Evolutionary conservation across 2,888 invertebrate genomes (phyloP).

Genomic region (Alloscopus bannaensis): DNA sequence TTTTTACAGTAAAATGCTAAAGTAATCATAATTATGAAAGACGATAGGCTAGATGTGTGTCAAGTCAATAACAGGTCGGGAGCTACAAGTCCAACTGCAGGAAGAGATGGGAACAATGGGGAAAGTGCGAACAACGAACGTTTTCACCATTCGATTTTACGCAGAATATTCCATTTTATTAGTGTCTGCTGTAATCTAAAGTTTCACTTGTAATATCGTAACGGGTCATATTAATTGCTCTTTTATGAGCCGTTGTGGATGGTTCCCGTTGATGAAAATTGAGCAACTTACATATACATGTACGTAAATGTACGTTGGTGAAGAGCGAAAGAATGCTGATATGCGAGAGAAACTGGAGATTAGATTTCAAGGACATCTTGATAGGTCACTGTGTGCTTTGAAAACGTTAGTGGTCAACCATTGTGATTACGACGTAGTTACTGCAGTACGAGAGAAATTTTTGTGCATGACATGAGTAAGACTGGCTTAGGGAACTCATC

Average conservation of each 20-base stretch:
- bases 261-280: not conserved
- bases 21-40: not conserved
- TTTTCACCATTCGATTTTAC: no score
- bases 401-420: not conserved
- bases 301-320: not conserved
- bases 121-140: no score
- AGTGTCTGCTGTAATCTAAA: no score
- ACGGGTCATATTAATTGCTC: not conserved
- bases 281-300: not conserved
- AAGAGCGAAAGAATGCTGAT: no score
- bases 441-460: conserved; percentile 5
- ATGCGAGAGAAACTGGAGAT: no score
- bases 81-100: no score
- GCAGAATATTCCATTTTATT: no score
- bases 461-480: not conserved
- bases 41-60: not conserved
- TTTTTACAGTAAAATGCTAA: not conserved
- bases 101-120: no score
- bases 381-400: not conserved
- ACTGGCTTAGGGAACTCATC: conserved; percentile 11
- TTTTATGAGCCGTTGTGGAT: not conserved
- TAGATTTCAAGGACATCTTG: not conserved
- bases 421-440: conserved; percentile 4
- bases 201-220: not conserved
- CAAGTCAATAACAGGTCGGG: not conserved